These are phyloP conservation scores for Gastracanthus pulcherrimus DNA, from an alignment of 2,888 invertebrate species.

Conservation along the genomic window DNA sequence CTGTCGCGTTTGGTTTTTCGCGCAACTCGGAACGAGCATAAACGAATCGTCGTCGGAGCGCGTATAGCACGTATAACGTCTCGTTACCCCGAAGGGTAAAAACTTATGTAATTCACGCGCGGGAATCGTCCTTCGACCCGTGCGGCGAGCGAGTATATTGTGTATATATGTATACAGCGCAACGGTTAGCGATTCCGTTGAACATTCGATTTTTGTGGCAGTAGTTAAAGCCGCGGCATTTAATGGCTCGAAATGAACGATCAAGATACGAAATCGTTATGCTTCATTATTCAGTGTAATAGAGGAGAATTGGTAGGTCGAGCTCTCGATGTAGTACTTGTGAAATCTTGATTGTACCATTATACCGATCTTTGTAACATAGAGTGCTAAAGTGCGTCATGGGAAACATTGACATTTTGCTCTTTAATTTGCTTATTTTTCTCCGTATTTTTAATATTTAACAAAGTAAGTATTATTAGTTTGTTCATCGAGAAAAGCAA, in stretches of 20 bases:
- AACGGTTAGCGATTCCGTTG: neutral
- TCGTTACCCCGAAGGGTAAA: neutral
- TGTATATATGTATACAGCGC: neutral
- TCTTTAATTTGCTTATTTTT: no score
- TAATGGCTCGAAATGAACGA: neutral
- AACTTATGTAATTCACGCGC: neutral
- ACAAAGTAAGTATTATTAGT: no score
- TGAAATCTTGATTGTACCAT: no score
- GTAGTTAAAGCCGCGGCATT: neutral
- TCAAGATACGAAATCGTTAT: neutral
- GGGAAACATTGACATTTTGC: no score
- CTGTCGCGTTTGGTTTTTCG: constrained; percentile 1
- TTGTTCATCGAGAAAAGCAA: no score
- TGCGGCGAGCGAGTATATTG: neutral
- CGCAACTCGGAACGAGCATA: no score
- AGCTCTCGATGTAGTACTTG: no score
- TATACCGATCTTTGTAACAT: no score
- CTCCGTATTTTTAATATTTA: no score
- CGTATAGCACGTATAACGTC: no score
- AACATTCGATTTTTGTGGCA: constrained; percentile 9
- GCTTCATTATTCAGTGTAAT: neutral
- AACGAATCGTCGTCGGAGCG: neutral
- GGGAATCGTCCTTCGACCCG: neutral
- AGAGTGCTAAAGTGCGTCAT: no score
- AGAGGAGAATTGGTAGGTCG: no score